Conservation (phyloP, 2,797 vertebrate species). For the Pangasius sanitwongsei region DNA sequence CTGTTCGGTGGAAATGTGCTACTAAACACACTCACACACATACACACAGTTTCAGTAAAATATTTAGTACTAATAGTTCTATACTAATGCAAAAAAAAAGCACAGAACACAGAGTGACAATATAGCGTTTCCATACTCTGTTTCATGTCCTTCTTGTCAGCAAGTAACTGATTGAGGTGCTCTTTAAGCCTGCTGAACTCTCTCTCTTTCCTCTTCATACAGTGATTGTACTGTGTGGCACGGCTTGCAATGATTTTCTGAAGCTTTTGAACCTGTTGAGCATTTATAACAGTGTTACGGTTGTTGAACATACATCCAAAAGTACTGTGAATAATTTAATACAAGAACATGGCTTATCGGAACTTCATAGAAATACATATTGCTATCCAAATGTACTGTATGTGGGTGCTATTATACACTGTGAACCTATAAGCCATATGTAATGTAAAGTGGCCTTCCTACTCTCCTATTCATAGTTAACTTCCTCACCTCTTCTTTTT, state of each 20-base stretch:
- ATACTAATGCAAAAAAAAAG: background rate
- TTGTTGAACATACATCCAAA: background rate
- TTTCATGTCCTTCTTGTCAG: conserved; percentile 92
- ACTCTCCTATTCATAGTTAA: background rate
- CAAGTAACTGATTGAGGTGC: conserved; percentile 89
- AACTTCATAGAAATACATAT: background rate
- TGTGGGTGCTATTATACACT: background rate
- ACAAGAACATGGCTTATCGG: too few relatives aligned
- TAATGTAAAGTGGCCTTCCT: background rate
- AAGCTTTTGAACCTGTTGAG: conserved; percentile 87
- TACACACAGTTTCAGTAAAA: background rate
- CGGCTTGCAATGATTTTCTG: conserved; percentile 92
- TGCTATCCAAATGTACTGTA: background rate
- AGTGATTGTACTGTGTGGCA: conserved; percentile 93
- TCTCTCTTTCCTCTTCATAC: conserved; percentile 96
- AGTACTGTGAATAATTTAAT: background rate
- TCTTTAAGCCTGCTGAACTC: conserved; percentile 95
- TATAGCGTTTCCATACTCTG: conserved; percentile 77
- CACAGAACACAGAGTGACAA: too few relatives aligned
- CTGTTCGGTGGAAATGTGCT: background rate
- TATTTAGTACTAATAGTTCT: background rate
- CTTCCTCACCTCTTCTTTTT: conserved; percentile 90
- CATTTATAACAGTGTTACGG: background rate
- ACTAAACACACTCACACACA: background rate
- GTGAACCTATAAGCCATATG: background rate